phyloP scores from a whole-genome alignment of 2,113 vertebrate genomes.

The Cettia cetti region DNA sequence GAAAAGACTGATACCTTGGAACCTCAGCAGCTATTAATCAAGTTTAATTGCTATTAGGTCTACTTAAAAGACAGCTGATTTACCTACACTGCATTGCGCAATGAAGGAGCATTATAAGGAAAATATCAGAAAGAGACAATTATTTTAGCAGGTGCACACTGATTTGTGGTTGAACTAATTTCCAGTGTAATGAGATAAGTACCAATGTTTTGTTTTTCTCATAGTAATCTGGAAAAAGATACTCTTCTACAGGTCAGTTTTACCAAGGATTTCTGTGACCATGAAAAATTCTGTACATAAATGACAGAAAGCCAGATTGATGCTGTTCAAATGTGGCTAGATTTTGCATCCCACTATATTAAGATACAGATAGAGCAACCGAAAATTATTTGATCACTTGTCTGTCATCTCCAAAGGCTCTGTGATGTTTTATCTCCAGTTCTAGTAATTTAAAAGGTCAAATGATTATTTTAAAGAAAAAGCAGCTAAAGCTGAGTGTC shows the following conservation, averaged over 20 bases:
- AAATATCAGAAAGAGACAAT: not conserved
- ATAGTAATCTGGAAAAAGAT: not conserved
- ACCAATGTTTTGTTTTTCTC: not conserved
- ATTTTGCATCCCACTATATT: not conserved
- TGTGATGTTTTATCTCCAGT: not conserved
- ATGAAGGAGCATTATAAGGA: not conserved
- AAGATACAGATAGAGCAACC: not conserved
- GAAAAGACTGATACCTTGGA: slow-evolving; percentile 34
- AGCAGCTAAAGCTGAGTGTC: not conserved
- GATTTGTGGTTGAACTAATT: not conserved
- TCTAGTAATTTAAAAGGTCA: slow-evolving; percentile 2
- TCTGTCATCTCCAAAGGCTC: not conserved
- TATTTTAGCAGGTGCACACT: slow-evolving; percentile 4
- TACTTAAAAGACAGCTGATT: not conserved
- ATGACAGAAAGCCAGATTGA: not conserved
- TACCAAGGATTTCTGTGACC: not conserved
- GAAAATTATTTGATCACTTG: not conserved
- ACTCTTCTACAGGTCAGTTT: not conserved
- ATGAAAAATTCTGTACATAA: not conserved
- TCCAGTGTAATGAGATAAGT: not conserved
- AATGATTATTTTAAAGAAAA: slow-evolving; percentile 12
- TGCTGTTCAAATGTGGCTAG: not conserved
- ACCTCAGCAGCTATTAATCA: slow-evolving; percentile 25
- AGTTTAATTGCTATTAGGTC: slow-evolving; percentile 38
- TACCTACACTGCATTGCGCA: not conserved